phyloP scores from a whole-genome alignment of 2,797 vertebrate genomes.

The Arctocebus calabarensis region DNA sequence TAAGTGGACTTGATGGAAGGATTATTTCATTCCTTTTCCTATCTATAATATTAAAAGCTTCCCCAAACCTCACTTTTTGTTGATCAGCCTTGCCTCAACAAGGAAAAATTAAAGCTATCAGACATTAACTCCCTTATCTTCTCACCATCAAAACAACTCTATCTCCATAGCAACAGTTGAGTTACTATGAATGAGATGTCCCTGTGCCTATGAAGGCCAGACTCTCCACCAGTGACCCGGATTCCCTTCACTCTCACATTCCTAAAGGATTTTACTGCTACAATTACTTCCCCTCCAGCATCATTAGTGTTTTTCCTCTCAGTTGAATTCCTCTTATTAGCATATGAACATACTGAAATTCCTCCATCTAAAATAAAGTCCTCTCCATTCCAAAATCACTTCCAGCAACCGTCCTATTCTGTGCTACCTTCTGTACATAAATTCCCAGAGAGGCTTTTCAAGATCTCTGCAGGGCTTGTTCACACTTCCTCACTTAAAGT shows the following conservation, averaged over 20 bases:
- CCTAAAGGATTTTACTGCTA: slow-evolving; percentile 23
- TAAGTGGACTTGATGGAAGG: slow-evolving; percentile 10
- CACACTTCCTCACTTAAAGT: not conserved
- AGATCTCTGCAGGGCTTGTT: not conserved
- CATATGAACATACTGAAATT: slow-evolving; percentile 53
- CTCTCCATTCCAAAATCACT: not conserved
- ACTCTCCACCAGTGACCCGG: not conserved
- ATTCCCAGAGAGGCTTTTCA: not conserved
- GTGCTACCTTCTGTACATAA: not conserved
- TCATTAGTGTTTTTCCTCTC: not conserved
- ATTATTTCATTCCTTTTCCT: slow-evolving; percentile 50
- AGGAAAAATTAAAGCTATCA: not conserved
- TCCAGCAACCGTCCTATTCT: not conserved
- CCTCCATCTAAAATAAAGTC: slow-evolving; percentile 24
- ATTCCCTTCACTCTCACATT: slow-evolving; percentile 45
- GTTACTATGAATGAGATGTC: not conserved
- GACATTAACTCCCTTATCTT: not conserved
- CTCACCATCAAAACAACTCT: slow-evolving; percentile 36
- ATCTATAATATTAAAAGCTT: slow-evolving; percentile 33
- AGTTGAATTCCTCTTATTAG: not conserved
- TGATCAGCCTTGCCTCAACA: not conserved
- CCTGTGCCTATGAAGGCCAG: not conserved
- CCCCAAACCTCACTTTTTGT: not conserved
- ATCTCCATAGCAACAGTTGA: not conserved
- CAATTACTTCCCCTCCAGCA: not conserved